Base-by-base conservation (phyloP, 2,888 invertebrate genomes). In the Tryphoninae sp. region DNA sequence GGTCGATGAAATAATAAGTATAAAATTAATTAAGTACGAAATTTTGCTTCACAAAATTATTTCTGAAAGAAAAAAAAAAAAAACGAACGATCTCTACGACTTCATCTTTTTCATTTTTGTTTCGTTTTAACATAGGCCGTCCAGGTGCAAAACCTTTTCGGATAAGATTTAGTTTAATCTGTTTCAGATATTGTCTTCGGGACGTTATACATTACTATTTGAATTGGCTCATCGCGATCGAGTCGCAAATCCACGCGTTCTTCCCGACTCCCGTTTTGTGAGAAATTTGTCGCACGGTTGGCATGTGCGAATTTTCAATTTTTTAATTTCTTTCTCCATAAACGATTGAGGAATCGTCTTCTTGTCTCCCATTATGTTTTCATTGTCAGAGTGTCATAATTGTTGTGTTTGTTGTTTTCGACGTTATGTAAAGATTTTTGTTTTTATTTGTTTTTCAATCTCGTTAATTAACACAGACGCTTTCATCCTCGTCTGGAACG, bases 181-280 rank as follows among this genome's bases (percentile, higher is more conserved):
- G 65, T 83, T 82, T 82, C 78, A 81, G 78, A 84, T 89, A 91
- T 91, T 90, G 91, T 91, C 91, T 88, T 90, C 86, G 87, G 91
- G 91, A 91, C 91, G 91, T 90, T 89, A 89, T 88, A 87, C 86
- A 89, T 91, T 90, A 86, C 88, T 88, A 87, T 80, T 83, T 88
- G 85, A 68, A 84, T 86, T 86, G 85, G 85, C 86, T 88, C 86
- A 84, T 86, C 84, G 85, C 85, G 86, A 84, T 86, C 59, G 65
- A 81, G 61, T 77, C 80, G 59, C 59, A 65, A 72, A n/a, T 49
- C 19, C 53, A 64, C 68, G 23, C n/a, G 22, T 22, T 45, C 55
- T n/a, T 11, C 51, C 11, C 42, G 80, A 80, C 53, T 6, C 33
- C 33, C 33, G 4, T 6, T 67, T 42, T 1, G 19, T 19, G 19